Evolutionary conservation across 2,113 vertebrate genomes (phyloP).

Genomic region (Carettochelys insculpta): DNA sequence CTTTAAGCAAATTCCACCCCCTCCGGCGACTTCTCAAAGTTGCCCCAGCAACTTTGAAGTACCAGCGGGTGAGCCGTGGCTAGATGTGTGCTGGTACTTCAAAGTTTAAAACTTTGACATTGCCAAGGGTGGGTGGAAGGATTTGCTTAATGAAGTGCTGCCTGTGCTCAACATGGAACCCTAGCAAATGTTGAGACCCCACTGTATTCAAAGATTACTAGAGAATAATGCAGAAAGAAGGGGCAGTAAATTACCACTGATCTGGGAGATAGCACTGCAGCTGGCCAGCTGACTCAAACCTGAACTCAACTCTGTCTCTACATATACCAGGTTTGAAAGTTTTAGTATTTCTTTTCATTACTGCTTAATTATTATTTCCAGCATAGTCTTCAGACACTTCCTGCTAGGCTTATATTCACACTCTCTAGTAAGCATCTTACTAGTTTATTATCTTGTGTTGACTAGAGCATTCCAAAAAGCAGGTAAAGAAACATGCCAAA

Average conservation of each 20-base stretch:
- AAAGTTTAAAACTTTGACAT: no score
- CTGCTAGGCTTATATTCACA: not conserved
- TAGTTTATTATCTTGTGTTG: not conserved
- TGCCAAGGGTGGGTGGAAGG: no score
- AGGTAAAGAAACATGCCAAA: no score
- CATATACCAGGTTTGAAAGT: not conserved
- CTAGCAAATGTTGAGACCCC: no score
- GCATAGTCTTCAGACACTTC: not conserved
- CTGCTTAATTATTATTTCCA: not conserved
- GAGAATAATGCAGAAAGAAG: not conserved
- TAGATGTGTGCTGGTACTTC: no score
- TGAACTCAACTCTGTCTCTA: not conserved
- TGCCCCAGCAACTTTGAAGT: no score
- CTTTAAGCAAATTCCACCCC: no score
- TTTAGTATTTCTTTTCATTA: not conserved
- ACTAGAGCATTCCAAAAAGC: not conserved
- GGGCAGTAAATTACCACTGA: not conserved
- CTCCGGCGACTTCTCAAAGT: no score
- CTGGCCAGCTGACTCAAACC: not conserved
- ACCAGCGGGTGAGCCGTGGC: no score
- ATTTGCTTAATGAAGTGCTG: no score
- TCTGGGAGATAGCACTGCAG: not conserved
- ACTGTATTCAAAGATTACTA: not conserved
- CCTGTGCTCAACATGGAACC: no score
- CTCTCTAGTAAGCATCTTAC: not conserved